Evolutionary conservation across 2,797 vertebrate genomes (phyloP), one percentile per base, ranked within the genome.

Genomic region (Macroramphosus scolopax): DNA sequence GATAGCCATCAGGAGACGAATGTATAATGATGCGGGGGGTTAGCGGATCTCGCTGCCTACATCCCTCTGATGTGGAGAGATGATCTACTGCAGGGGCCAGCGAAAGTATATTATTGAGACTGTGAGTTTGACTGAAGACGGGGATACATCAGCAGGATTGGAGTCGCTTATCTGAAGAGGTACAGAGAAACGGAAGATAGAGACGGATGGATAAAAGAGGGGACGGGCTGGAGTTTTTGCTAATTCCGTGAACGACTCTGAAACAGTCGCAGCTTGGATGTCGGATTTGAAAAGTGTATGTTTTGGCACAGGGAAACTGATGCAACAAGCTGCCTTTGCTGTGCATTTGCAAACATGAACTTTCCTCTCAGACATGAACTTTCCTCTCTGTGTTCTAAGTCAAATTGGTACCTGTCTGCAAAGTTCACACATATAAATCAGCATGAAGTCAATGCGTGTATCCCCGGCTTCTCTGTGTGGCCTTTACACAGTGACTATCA

Each of bases 111-210:
- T 49, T 75, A n/a, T n/a, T n/a, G n/a, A n/a, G 72, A 78, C 60
- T 35, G 17, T 32, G 42, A 50, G 38, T 36, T 31, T 20, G 36
- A 68, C 56, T 49, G 70, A 56, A 74, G 69, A 62, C 68, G 25
- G 53, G 47, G 47, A 58, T 26, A 51, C 64, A 72, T 78, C 75
- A 76, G 72, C 72, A 53, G 51, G 70, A 75, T 68, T 63, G 63
- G 61, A 73, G 67, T 52, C 6, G 31, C 59, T 83, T 77, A 80
- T 78, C 46, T 5, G 39, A 31, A n/a, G 33, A 38, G 48, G 32
- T 30, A 34, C 48, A 64, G 58, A 41, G 58, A 49, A 75, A 70
- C 60, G 18, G 35, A 64, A 51, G 44, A 9, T 43, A 20, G 26
- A 52, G 60, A 65, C 46, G 49, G 35, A 49, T 17, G 52, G 67